Base-by-base conservation (phyloP, 2,113 vertebrate genomes). In the Serinus canaria region DNA sequence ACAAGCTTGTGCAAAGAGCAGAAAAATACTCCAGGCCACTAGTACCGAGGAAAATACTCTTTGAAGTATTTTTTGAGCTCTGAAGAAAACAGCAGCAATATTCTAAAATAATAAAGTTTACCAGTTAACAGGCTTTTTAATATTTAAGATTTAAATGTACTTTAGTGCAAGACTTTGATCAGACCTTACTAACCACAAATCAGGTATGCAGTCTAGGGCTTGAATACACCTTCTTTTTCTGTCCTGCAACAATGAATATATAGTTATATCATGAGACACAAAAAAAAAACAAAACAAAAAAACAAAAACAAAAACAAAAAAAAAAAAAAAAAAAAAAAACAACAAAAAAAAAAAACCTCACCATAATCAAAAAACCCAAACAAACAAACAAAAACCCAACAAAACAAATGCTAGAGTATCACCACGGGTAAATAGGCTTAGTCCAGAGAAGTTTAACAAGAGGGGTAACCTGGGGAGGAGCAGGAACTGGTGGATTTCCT, bases 1-100 rank as follows among this genome's bases (percentile, higher is more conserved):
- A 52, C 1, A 0, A 60, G 9, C 4, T 68, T 0, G 1, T 39
- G 19, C 15, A 31, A 63, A 52, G 14, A 64, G 4, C 13, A 83
- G 10, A 68, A 74, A 60, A 93, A 44, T 64, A 16, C 20, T 87
- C 14, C 27, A 81, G 33, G 4, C 16, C 47, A 15, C 9, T 39
- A 10, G 2, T 25, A 23, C 1, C 1, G 4, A 83, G 17, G 13
- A 87, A 80, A 69, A 77, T 43, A 43, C 2, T 35, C 43, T 43
- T 41, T 41, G 41, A 41, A 41, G 41, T 41, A 41, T 41, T 41
- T 41, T 41, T 41, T 56, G 27, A 69, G 6, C 7, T 60, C 55
- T 69, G 25, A 72, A 44, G 10, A 28, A 53, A 1, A 60, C 21
- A 79, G 13, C 18, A 72, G 6, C 9, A 43, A 43, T 43, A 74